phyloP scores from a whole-genome alignment of 2,113 vertebrate species.

The Danio rerio region DNA sequence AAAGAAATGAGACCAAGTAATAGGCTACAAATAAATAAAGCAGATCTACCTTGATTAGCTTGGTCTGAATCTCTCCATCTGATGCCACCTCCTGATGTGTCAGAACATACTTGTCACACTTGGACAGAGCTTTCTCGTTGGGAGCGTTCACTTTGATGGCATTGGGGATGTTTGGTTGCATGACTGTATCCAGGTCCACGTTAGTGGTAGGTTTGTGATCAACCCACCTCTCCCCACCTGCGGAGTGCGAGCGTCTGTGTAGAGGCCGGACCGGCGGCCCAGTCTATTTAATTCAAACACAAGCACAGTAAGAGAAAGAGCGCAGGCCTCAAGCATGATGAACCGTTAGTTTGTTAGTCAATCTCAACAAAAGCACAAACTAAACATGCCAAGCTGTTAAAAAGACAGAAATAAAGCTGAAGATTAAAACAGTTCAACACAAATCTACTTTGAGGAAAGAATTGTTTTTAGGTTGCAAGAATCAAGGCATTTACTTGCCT shows the following conservation, averaged over 20 bases:
- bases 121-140: constrained; percentile 88
- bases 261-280: constrained; percentile 75
- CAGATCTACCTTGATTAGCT: constrained; percentile 89
- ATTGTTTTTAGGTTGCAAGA: background rate
- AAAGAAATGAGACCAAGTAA: background rate
- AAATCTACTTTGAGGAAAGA: background rate
- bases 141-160: constrained; percentile 88
- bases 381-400: constrained; percentile 19
- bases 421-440: no score
- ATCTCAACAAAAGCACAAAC: constrained; percentile 1
- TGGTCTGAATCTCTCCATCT: constrained; percentile 93
- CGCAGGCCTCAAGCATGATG: background rate
- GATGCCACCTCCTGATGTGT: constrained; percentile 96
- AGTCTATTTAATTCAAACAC: constrained; percentile 77
- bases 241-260: constrained; percentile 88
- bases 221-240: constrained; percentile 91
- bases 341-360: constrained; percentile 36
- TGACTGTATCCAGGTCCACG: constrained; percentile 87
- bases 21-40: background rate
- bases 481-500: background rate
- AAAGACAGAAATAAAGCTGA: background rate
- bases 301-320: constrained; percentile 57
- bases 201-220: constrained; percentile 90
- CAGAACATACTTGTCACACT: constrained; percentile 95
- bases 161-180: constrained; percentile 90